Percentiles rank a stretch among this genome's conserved stretches.
Evolutionary conservation across 2,888 invertebrate genomes (phyloP).

Genomic region (Nipponacmea schrenckii): DNA sequence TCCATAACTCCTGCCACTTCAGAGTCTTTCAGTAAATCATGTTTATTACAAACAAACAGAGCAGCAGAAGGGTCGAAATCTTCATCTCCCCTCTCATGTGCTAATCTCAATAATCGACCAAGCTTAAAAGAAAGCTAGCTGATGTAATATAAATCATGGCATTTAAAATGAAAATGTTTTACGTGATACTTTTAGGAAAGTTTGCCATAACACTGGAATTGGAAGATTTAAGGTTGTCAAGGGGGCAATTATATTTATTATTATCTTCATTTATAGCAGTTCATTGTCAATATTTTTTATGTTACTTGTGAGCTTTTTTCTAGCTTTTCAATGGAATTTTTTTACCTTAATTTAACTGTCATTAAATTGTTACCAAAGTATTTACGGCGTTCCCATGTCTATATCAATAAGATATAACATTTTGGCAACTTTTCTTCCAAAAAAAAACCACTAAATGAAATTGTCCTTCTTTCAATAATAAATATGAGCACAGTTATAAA

Average conservation of each 20-base stretch:
- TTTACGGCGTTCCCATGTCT: too few species aligned
- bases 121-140: conserved; percentile 44
- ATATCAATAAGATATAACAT: too few species aligned
- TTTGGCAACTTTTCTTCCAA: too few species aligned
- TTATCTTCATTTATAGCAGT: conserved; percentile 1
- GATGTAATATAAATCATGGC: too few species aligned
- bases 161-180: not conserved
- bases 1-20: conserved; percentile 38
- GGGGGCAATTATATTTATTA: not conserved
- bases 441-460: too few species aligned
- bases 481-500: too few species aligned
- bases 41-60: conserved; percentile 61
- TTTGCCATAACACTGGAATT: not conserved
- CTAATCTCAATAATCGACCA: conserved; percentile 42
- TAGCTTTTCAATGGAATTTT: too few species aligned
- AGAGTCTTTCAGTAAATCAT: conserved; percentile 49
- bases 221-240: not conserved
- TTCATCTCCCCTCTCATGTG: conserved; percentile 42
- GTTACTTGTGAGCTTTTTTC: too few species aligned
- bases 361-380: too few species aligned
- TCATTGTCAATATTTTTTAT: too few species aligned
- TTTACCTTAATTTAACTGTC: too few species aligned
- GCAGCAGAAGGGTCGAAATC: conserved; percentile 54
- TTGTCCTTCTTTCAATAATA: too few species aligned
- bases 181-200: not conserved